These are phyloP conservation scores for Pyrgilauda ruficollis DNA, from an alignment of 2,113 vertebrate genomes.

Conservation along the genomic window DNA sequence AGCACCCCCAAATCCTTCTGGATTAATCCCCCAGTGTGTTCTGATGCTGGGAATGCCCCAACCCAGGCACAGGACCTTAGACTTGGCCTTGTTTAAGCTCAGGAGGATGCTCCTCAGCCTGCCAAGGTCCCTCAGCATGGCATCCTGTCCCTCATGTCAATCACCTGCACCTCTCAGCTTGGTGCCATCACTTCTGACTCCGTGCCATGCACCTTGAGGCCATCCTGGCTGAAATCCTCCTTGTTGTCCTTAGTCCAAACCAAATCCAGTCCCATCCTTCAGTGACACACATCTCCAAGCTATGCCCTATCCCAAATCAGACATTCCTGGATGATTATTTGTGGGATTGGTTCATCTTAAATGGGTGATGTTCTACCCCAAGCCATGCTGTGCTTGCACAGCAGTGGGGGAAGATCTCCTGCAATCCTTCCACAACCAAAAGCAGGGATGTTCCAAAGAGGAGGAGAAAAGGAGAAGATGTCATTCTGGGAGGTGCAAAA, in stretches of 20 bases:
- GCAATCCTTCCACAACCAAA: neutral
- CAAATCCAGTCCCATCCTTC: neutral
- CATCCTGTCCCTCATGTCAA: neutral
- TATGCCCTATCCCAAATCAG: neutral
- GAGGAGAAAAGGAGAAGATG: neutral
- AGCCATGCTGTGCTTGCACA: neutral
- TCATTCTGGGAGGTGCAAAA: neutral
- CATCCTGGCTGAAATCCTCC: neutral
- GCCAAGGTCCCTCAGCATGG: neutral
- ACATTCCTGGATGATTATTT: neutral
- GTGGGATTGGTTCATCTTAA: neutral
- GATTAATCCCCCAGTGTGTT: neutral
- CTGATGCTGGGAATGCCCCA: neutral
- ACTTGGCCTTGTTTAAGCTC: neutral
- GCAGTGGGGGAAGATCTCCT: neutral
- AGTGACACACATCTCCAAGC: neutral
- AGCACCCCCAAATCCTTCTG: neutral
- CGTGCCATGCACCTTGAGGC: neutral
- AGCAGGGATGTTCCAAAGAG: neutral
- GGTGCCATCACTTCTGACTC: neutral
- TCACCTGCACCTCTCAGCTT: neutral
- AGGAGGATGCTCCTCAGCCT: neutral
- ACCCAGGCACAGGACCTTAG: neutral
- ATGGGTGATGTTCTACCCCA: rapidly evolving
- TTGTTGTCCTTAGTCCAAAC: neutral